These are phyloP conservation scores for Cisticola juncidis DNA, from an alignment of 2,113 vertebrate genomes.

Conservation along the genomic window DNA sequence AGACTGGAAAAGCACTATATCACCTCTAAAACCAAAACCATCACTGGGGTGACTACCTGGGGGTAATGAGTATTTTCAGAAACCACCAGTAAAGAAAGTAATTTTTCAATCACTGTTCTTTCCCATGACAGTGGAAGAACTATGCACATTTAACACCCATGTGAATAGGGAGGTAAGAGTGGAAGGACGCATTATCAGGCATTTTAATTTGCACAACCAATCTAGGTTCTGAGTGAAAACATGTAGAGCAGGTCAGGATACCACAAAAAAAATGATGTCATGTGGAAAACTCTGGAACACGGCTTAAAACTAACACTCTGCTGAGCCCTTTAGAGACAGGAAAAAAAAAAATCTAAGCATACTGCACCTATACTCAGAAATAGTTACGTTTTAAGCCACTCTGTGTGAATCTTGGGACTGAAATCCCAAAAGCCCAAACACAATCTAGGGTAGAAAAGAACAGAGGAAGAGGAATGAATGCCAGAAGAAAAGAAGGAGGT, in stretches of 20 bases:
- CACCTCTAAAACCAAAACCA: not conserved
- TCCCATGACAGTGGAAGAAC: not conserved
- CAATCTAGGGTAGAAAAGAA: not conserved
- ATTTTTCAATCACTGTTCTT: not conserved
- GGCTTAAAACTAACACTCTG: not conserved
- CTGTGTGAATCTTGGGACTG: not conserved
- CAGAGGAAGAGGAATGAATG: not conserved
- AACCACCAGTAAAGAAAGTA: not conserved
- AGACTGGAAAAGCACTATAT: not conserved
- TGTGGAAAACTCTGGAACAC: not conserved
- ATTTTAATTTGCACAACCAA: not conserved
- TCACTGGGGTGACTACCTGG: not conserved
- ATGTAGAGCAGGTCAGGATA: not conserved
- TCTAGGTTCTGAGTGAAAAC: not conserved
- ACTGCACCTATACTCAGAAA: not conserved
- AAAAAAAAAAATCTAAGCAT: not conserved
- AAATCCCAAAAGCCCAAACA: not conserved
- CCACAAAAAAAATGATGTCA: not conserved
- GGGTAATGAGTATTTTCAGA: not conserved
- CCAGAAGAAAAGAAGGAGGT: not conserved
- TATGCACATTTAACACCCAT: not conserved
- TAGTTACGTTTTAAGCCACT: not conserved
- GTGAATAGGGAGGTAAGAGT: not conserved
- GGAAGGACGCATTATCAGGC: not conserved
- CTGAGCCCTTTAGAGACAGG: not conserved